A percentile compares a stretch with the other conserved stretches of the same genome.
These are phyloP conservation scores for Trachymyrmex septentrionalis DNA, from an alignment of 1,140 invertebrate species.

Conservation along the genomic window DNA sequence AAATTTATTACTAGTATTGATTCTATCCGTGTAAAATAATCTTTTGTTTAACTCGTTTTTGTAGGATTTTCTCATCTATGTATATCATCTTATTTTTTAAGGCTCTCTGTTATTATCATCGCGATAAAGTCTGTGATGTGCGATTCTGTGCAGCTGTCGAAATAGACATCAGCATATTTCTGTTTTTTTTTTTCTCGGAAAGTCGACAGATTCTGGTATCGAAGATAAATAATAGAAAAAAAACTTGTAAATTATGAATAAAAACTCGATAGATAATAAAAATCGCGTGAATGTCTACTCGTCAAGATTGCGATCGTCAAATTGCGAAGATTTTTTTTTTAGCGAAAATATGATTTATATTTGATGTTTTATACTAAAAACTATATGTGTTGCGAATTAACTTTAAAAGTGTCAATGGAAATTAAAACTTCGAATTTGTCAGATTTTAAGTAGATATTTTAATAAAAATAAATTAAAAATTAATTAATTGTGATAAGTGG, in stretches of 20 bases:
- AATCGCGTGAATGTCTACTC: conserved; percentile 24
- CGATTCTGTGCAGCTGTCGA: conserved; percentile 27
- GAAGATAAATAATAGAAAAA: conserved; percentile 55
- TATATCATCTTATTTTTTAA: conserved; percentile 16
- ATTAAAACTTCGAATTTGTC: neutral
- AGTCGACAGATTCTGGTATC: conserved; percentile 41
- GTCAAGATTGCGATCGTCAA: neutral
- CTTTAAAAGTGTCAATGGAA: neutral
- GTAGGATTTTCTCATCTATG: neutral
- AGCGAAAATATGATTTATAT: neutral
- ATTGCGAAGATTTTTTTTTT: neutral
- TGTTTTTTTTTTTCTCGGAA: conserved; percentile 31
- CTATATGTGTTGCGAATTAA: neutral
- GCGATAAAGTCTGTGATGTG: conserved; percentile 39
- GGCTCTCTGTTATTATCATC: conserved; percentile 1
- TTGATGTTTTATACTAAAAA: neutral
- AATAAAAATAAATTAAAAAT: neutral
- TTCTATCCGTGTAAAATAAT: neutral
- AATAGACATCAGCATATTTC: conserved; percentile 37
- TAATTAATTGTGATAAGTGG: neutral
- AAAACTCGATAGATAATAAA: conserved; percentile 46
- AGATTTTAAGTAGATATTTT: neutral
- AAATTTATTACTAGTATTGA: neutral
- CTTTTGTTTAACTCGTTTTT: conserved; percentile 17
- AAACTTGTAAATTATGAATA: neutral